A percentile compares a stretch with the other conserved stretches of the same genome.
phyloP scores from a whole-genome alignment of 2,113 vertebrate genomes.

The Microcebus jonahi region DNA sequence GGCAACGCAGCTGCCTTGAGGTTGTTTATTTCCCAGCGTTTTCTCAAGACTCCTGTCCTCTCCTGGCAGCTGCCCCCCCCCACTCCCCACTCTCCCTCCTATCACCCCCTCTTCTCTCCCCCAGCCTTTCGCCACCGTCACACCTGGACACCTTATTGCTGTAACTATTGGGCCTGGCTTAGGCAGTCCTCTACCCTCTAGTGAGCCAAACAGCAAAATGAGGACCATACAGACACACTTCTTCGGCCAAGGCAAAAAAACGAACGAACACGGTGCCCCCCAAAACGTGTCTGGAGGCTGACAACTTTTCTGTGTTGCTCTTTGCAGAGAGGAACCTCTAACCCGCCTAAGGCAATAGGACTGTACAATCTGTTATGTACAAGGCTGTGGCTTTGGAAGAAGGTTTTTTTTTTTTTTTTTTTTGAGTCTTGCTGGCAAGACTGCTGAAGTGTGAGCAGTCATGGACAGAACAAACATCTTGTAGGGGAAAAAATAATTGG shows the following conservation, averaged over 20 bases:
- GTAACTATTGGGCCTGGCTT: background rate
- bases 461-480: constrained; percentile 91
- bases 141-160: constrained; percentile 63
- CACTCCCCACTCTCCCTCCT: background rate
- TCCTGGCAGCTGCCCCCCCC: background rate
- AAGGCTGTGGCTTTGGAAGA: constrained; percentile 86
- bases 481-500: constrained; percentile 90
- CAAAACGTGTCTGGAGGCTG: constrained; percentile 78
- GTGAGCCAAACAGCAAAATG: constrained; percentile 21
- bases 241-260: constrained; percentile 52
- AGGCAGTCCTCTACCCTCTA: background rate
- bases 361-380: constrained; percentile 88
- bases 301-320: constrained; percentile 76
- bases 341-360: constrained; percentile 86
- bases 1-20: constrained; percentile 91
- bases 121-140: background rate
- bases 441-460: constrained; percentile 90
- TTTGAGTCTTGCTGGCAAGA: constrained; percentile 90
- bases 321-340: constrained; percentile 83
- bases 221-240: constrained; percentile 29
- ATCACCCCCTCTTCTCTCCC: background rate
- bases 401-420: constrained; percentile 75
- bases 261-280: constrained; percentile 53
- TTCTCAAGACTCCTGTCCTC: constrained; percentile 63
- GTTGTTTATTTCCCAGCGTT: constrained; percentile 89